These are phyloP conservation scores for Oligia strigilis DNA, from an alignment of 2,888 invertebrate genomes.

Conservation along the genomic window DNA sequence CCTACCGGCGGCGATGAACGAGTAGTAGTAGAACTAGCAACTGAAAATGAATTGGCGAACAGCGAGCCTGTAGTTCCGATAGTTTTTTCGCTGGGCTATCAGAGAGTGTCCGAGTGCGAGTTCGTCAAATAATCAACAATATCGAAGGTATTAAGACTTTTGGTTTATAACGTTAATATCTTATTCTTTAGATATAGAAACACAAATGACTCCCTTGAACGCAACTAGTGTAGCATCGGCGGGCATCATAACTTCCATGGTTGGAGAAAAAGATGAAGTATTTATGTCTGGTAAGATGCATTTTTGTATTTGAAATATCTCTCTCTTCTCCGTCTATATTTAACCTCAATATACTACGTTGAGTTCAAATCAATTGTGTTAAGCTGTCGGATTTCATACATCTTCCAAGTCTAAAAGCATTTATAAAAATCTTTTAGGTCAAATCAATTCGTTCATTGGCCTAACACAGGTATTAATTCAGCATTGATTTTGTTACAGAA, in stretches of 20 bases:
- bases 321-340: too few species aligned
- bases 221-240: not conserved
- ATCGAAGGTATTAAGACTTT: not conserved
- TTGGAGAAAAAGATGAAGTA: slow-evolving; percentile 13
- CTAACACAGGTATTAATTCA: not conserved
- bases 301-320: not conserved
- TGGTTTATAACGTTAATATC: not conserved
- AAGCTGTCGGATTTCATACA: not conserved
- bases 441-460: not conserved
- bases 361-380: not conserved
- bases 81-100: too few species aligned
- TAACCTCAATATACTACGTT: too few species aligned
- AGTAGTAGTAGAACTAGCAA: too few species aligned
- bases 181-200: slow-evolving; percentile 25
- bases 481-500: slow-evolving; percentile 30
- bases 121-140: not conserved
- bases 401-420: not conserved
- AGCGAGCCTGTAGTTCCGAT: too few species aligned
- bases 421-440: not conserved
- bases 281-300: slow-evolving; percentile 34
- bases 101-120: not conserved
- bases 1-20: too few species aligned
- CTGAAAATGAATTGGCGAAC: too few species aligned
- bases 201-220: slow-evolving; percentile 20
- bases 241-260: not conserved